Conservation (phyloP, 1,140 invertebrate genomes). For the Nebria ingens region DNA sequence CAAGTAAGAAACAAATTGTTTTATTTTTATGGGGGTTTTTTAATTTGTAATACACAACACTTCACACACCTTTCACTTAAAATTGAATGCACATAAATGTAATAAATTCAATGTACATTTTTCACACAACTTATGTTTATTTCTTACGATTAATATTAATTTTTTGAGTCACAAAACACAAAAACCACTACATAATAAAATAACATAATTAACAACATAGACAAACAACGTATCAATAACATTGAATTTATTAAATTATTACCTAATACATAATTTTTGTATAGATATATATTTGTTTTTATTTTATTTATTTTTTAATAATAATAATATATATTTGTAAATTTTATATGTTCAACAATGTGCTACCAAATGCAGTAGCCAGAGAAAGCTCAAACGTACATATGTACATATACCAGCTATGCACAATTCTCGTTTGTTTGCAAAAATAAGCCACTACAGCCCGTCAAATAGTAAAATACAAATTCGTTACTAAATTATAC, state of each 20-base stretch:
- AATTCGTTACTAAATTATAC: constrained; percentile 6
- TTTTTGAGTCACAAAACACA: neutral
- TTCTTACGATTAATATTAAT: neutral
- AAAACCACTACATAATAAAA: neutral
- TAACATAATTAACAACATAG: neutral
- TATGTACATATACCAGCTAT: constrained; percentile 9
- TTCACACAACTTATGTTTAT: neutral
- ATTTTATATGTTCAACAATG: constrained; percentile 9
- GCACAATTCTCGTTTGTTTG: constrained; percentile 1
- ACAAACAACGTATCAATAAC: constrained; percentile 8
- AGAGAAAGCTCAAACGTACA: constrained; percentile 1
- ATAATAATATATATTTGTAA: constrained; percentile 9
- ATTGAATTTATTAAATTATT: constrained; percentile 8
- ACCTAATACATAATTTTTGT: constrained; percentile 8
- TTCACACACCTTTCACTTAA: constrained; percentile 5
- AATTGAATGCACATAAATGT: neutral
- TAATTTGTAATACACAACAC: neutral
- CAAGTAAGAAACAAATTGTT: neutral
- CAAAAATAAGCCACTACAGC: constrained; percentile 4
- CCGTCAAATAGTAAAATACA: constrained; percentile 8
- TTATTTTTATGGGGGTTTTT: neutral
- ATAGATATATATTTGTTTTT: constrained; percentile 6
- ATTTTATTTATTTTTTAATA: no score
- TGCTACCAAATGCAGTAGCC: neutral
- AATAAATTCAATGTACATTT: neutral